These are phyloP conservation scores for Orthonyx spaldingii DNA, from an alignment of 2,113 vertebrate genomes.

Conservation along the genomic window DNA sequence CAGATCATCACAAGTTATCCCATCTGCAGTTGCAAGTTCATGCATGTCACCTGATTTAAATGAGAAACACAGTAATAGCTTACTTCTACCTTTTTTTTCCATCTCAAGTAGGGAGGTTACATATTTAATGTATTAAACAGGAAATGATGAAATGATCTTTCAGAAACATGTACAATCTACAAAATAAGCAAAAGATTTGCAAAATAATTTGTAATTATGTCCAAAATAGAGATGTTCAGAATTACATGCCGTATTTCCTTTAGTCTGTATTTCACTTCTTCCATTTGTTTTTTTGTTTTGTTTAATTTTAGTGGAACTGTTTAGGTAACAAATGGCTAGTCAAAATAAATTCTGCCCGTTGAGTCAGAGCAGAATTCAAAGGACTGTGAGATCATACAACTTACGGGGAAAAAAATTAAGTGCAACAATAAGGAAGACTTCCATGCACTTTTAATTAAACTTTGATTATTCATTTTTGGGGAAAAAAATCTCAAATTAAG, in stretches of 20 bases:
- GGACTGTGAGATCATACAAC: background rate
- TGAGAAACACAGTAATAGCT: background rate
- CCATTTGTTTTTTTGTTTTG: background rate
- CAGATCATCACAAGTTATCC: background rate
- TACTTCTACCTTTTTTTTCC: background rate
- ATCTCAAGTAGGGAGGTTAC: background rate
- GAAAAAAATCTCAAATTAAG: background rate
- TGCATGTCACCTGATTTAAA: background rate
- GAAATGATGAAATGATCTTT: background rate
- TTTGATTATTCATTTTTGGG: background rate
- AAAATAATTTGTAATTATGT: background rate
- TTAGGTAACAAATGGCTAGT: background rate
- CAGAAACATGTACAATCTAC: background rate
- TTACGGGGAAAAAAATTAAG: background rate
- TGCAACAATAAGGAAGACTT: background rate
- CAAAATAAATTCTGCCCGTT: background rate
- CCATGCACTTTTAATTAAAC: background rate
- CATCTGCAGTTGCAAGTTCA: background rate
- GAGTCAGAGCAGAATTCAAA: background rate
- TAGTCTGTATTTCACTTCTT: background rate
- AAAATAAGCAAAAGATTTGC: background rate
- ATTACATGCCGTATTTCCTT: background rate
- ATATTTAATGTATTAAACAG: background rate
- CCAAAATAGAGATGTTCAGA: background rate
- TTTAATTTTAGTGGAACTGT: background rate